Percentiles rank a stretch among this genome's conserved stretches.
phyloP scores from a whole-genome alignment of 2,797 vertebrate genomes.

The Aldrovandia affinis region DNA sequence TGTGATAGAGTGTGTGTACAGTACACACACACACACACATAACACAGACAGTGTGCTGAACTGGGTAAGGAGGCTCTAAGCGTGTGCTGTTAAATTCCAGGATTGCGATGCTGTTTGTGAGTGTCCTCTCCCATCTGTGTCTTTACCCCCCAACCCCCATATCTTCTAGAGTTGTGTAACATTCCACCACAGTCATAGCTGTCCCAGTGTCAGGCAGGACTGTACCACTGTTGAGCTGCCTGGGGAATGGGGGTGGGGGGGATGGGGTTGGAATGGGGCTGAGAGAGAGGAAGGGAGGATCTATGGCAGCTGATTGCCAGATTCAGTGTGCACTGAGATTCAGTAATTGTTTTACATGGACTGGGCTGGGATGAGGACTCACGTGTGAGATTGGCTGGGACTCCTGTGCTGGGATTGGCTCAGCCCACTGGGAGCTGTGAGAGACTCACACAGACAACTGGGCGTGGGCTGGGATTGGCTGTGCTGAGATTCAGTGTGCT shows the following conservation, averaged over 20 bases:
- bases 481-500: not conserved
- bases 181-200: not conserved
- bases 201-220: not conserved
- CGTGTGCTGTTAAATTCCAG: not conserved
- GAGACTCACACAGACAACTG: too few species aligned
- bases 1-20: conserved; percentile 36
- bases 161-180: conserved; percentile 7
- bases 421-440: too few species aligned
- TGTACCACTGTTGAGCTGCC: conserved; percentile 9
- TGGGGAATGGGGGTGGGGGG: too few species aligned
- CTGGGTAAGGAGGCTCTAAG: not conserved
- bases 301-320: conserved; percentile 22
- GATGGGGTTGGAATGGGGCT: not conserved
- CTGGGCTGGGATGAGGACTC: too few species aligned
- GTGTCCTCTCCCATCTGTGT: not conserved
- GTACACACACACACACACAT: too few species aligned
- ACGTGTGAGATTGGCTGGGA: too few species aligned
- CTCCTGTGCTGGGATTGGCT: too few species aligned
- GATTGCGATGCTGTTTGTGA: not conserved
- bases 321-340: too few species aligned
- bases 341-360: conserved; percentile 38
- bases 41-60: too few species aligned
- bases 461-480: not conserved
- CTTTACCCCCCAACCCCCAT: not conserved
- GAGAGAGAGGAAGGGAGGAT: conserved; percentile 34